These are phyloP conservation scores for Phoenicopterus ruber DNA, from an alignment of 2,113 vertebrate genomes.

Conservation along the genomic window DNA sequence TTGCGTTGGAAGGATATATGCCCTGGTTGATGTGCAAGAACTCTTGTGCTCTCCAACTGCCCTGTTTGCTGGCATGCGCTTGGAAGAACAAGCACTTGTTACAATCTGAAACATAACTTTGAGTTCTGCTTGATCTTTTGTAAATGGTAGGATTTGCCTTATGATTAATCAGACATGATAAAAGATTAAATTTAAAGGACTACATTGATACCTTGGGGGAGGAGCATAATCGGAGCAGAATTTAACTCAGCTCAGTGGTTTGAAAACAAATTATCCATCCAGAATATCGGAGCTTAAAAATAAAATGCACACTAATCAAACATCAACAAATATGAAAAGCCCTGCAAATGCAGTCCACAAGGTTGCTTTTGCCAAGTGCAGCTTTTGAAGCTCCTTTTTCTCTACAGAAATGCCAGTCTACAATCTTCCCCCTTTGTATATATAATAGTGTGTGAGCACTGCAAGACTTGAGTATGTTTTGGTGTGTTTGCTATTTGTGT, in stretches of 20 bases:
- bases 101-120: not conserved
- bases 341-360: not conserved
- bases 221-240: not conserved
- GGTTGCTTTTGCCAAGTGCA: not conserved
- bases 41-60: not conserved
- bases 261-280: not conserved
- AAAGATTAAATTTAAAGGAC: not conserved
- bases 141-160: not conserved
- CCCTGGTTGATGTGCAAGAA: constrained; percentile 5
- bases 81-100: constrained; percentile 32
- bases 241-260: not conserved
- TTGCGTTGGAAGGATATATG: not conserved
- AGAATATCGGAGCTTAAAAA: not conserved
- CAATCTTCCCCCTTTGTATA: not conserved
- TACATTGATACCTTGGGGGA: not conserved
- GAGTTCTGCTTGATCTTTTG: not conserved
- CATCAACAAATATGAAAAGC: not conserved
- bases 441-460: not conserved
- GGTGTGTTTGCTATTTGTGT: not conserved
- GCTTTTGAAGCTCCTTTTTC: not conserved
- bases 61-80: not conserved
- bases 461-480: not conserved
- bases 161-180: not conserved
- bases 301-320: not conserved
- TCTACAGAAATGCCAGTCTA: not conserved